Evolutionary conservation across 2,888 invertebrate genomes (phyloP), one percentile per base, ranked within the genome.

Genomic region (Timandra comae): DNA sequence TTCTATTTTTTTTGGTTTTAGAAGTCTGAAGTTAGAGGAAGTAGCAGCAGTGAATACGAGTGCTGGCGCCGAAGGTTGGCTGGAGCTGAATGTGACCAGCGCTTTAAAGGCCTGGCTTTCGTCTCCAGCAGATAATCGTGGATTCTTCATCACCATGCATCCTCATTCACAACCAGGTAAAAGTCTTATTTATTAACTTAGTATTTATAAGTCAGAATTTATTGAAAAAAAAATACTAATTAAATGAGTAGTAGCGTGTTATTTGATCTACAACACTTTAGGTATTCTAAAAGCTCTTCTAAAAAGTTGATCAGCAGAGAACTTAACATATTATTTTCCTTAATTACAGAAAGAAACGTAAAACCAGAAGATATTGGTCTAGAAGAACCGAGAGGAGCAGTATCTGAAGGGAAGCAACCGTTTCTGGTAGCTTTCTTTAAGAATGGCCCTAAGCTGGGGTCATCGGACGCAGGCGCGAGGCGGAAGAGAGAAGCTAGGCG

Each of bases 371-470:
- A 95, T 52, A 91, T 96, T 33, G 97, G 97, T 0, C 72, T 97
- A 20, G 90, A 95, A 9, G 93, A 93, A 48, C 88, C 91, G 3
- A 90, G 90, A 43, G 92, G 92, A 1, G 57, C 60, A 1, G 47
- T 66, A 1, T 57, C 63, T 0, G 93, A 93, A 56, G 94, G 95
- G 45, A 93, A 92, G 52, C 95, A 96, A 63, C 96, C 97, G 0
- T 98, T 98, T 70, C 89, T 98, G 88, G 96, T 97, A 6, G 96
- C 94, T 0, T 98, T 95, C 72, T 90, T 95, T 64, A 92, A 93
- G 65, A 92, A 88, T 37, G 88, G 88, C 0, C 87, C 88, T 0
- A 82, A 79, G 39, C 73, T 87, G 2, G 70, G 73, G 16, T 61
- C 61, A n/a, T 72, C 87, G 2, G 90, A 89, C 52, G 78, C 80